These are phyloP conservation scores for Serrognathus titanus DNA, from an alignment of 2,888 invertebrate species.

Conservation along the genomic window DNA sequence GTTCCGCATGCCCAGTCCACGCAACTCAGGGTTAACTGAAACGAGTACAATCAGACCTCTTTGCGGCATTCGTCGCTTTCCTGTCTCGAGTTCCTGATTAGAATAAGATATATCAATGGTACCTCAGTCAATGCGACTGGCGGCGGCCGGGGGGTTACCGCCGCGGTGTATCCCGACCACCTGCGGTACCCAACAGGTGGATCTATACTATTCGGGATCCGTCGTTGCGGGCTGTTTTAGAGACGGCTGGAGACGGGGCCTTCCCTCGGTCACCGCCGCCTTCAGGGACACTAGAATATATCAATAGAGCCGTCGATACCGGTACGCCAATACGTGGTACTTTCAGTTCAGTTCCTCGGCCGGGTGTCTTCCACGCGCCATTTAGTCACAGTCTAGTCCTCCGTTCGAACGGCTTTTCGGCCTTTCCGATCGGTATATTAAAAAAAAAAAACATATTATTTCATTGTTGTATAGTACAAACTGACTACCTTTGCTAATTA, in stretches of 20 bases:
- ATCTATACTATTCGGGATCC: conserved; percentile 11
- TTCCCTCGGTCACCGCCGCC: conserved; percentile 33
- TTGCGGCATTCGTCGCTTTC: conserved; percentile 37
- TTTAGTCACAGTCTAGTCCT: conserved; percentile 25
- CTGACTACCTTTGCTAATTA: conserved; percentile 52
- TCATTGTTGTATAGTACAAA: conserved; percentile 51
- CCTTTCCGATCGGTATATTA: conserved; percentile 20
- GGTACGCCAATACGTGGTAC: conserved; percentile 13
- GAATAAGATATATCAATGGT: conserved; percentile 37
- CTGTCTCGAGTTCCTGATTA: conserved; percentile 51
- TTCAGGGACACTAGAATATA: conserved; percentile 30
- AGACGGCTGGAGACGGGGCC: conserved; percentile 37
- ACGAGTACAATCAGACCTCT: conserved; percentile 49
- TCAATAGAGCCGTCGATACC: conserved; percentile 17
- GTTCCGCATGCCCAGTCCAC: conserved; percentile 47
- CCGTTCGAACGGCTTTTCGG: conserved; percentile 14
- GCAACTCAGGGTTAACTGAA: conserved; percentile 50
- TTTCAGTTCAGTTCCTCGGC: conserved; percentile 27
- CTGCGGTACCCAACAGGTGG: conserved; percentile 6
- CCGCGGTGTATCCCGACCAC: conserved; percentile 18
- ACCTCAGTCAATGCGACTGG: conserved; percentile 33
- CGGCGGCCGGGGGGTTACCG: conserved; percentile 29
- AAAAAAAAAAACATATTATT: conserved; percentile 37
- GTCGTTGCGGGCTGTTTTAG: conserved; percentile 29
- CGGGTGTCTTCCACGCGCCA: conserved; percentile 38